Evolutionary conservation across 2,888 invertebrate genomes (phyloP), one percentile per base, ranked within the genome.

Genomic region (Ormyrus rosae): DNA sequence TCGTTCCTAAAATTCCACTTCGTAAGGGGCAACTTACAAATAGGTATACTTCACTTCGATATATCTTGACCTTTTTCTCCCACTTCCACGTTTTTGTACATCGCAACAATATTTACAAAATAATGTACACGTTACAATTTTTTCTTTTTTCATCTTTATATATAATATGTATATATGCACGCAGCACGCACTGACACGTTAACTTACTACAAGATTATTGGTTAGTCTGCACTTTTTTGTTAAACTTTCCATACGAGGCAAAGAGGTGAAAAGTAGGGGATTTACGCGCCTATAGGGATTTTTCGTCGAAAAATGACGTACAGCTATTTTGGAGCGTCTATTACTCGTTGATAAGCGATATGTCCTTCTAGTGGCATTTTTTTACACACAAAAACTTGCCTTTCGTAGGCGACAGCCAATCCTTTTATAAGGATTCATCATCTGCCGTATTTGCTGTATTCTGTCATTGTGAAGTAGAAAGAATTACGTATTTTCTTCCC

Each of bases 61-160:
- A 13, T n/a, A 13, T 51, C 34, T 46, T 46, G 46, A 53, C 53
- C 58, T 45, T 67, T 75, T 34, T 34, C 60, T n/a, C 69, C 56
- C 64, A 70, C 67, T 72, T 77, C 50, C 67, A 69, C 58, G 9
- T 74, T 46, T 84, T 88, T 89, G 89, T 90, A 90, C 90, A 90
- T 87, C 86, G 87, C 84, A 89, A 89, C 89, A 89, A 88, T 90
- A 90, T 90, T 90, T 90, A 90, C 90, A 90, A 83, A 82, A 70
- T 87, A 89, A 88, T 90, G 86, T 90, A 90, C 89, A 90, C 86
- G 84, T 87, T 88, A 87, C 86, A 87, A 84, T 86, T 84, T 83
- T 72, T 83, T 83, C 69, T 83, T 67, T 73, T 58, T 82, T 58
- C 58, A 11, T 63, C 8, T 76, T 55, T 61, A 70, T 77, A 64